Conservation (phyloP, 2,113 vertebrate species). For the Ploceus nigricollis region DNA sequence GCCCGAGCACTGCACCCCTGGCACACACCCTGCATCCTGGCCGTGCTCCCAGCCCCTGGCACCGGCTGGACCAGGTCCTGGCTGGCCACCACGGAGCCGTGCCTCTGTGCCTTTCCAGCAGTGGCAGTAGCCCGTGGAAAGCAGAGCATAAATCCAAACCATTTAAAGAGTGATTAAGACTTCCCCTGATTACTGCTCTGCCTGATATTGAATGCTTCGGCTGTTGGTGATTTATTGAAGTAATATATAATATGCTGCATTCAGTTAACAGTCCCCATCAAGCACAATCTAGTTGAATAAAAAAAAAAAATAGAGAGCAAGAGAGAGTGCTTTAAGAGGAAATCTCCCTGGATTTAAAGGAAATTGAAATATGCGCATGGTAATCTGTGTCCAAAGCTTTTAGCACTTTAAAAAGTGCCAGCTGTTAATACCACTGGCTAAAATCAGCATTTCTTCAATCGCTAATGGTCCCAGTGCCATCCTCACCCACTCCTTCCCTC, state of each 20-base stretch:
- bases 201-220: slow-evolving; percentile 45
- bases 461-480: background rate
- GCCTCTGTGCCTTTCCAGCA: background rate
- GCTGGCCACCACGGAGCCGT: background rate
- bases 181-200: slow-evolving; percentile 50
- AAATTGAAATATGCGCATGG: slow-evolving; percentile 12
- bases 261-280: slow-evolving; percentile 43
- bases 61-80: background rate
- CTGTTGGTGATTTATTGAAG: slow-evolving; percentile 41
- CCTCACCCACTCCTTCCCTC: background rate
- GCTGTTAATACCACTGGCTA: background rate
- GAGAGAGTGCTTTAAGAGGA: background rate
- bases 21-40: background rate
- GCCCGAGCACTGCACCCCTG: background rate
- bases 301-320: background rate
- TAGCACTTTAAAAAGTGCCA: slow-evolving; percentile 29
- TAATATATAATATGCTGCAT: slow-evolving; percentile 50
- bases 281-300: slow-evolving; percentile 15
- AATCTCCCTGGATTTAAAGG: slow-evolving; percentile 42
- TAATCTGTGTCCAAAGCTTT: slow-evolving; percentile 47
- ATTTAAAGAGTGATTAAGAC: slow-evolving; percentile 63
- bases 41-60: background rate
- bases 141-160: slow-evolving; percentile 48
- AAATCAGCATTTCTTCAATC: background rate
- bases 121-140: background rate